phyloP scores from a whole-genome alignment of 2,888 invertebrate species.

The Agonopterix subpropinquella region DNA sequence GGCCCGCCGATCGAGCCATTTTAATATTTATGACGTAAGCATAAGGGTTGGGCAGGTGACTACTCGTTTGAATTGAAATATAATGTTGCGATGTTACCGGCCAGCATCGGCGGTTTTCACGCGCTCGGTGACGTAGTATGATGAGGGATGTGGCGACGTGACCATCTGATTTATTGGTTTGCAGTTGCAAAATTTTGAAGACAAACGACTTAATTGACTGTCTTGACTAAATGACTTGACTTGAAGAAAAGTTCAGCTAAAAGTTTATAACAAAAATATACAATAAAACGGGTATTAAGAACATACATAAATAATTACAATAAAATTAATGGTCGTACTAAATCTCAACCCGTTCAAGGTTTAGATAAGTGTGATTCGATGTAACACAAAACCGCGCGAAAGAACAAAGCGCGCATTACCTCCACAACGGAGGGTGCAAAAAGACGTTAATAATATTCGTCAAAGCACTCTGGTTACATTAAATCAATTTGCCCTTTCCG shows the following conservation, averaged over 20 bases:
- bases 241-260: background rate
- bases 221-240: background rate
- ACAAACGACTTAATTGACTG: background rate
- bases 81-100: too few relatives aligned
- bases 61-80: too few relatives aligned
- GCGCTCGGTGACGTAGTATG: too few relatives aligned
- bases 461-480: constrained; percentile 76
- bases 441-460: constrained; percentile 77
- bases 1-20: too few relatives aligned
- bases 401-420: constrained; percentile 70
- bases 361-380: constrained; percentile 69
- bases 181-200: too few relatives aligned
- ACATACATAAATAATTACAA: background rate
- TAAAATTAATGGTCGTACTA: constrained; percentile 1
- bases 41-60: too few relatives aligned
- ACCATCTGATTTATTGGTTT: too few relatives aligned
- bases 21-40: too few relatives aligned
- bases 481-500: constrained; percentile 76
- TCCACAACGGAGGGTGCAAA: constrained; percentile 64
- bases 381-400: constrained; percentile 63
- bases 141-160: too few relatives aligned
- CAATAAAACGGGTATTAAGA: background rate
- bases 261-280: background rate
- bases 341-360: constrained; percentile 24
- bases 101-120: too few relatives aligned